Percentiles rank a stretch among this genome's conserved stretches.
These are phyloP conservation scores for Lepus europaeus DNA, from an alignment of 2,113 vertebrate genomes.

Conservation along the genomic window DNA sequence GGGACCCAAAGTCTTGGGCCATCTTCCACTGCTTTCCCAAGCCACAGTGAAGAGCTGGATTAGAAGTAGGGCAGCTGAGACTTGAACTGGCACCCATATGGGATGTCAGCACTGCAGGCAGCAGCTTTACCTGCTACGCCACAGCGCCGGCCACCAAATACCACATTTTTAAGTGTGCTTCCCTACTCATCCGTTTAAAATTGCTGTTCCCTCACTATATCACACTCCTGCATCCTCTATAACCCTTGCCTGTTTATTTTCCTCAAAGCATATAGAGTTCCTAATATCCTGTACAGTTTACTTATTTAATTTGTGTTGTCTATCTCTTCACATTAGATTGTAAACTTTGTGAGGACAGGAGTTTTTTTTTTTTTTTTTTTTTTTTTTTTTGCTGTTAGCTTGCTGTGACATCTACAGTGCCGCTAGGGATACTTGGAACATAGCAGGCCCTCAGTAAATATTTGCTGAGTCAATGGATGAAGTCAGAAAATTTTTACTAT, in stretches of 20 bases:
- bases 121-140: no score
- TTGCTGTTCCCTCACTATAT: neutral
- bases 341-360: neutral
- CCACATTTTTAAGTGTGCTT: neutral
- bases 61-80: no score
- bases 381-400: neutral
- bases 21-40: no score
- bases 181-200: neutral
- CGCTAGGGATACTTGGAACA: neutral
- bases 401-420: neutral
- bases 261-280: neutral
- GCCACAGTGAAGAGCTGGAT: no score
- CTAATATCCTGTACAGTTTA: neutral
- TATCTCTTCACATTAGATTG: neutral
- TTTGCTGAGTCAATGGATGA: conserved; percentile 64
- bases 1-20: no score
- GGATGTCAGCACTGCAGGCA: no score
- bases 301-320: neutral
- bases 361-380: no score
- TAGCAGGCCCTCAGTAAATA: conserved; percentile 62
- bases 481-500: conserved; percentile 64
- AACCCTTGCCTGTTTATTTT: neutral
- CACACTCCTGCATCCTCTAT: neutral
- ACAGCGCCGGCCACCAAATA: neutral
- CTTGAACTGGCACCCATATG: no score